Conservation (phyloP, 2,888 invertebrate genomes). For the Drosophila tanythrix region DNA sequence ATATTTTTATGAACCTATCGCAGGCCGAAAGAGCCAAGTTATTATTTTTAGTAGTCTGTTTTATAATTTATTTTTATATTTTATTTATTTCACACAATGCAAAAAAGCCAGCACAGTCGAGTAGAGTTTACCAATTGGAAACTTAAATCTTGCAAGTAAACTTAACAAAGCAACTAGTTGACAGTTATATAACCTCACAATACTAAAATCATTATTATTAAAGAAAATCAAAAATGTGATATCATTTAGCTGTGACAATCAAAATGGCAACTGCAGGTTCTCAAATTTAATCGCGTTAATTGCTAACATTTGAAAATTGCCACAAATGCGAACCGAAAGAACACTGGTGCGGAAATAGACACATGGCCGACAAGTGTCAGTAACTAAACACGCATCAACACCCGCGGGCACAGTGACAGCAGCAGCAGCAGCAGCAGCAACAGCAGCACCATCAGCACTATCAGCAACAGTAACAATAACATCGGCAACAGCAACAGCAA, state of each 20-base stretch:
- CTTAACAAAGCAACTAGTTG: background rate
- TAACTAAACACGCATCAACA: slow-evolving; percentile 56
- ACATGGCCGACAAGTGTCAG: slow-evolving; percentile 52
- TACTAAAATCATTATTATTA: background rate
- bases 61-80: background rate
- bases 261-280: slow-evolving; percentile 22
- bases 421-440: background rate
- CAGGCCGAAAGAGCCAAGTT: background rate
- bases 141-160: background rate
- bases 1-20: background rate
- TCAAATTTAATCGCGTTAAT: slow-evolving; percentile 40
- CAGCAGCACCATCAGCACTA: background rate
- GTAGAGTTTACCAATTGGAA: background rate
- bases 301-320: slow-evolving; percentile 26
- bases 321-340: slow-evolving; percentile 19
- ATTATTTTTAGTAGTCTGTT: background rate
- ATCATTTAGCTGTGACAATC: background rate
- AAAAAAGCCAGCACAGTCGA: background rate
- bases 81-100: background rate
- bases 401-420: slow-evolving; percentile 21
- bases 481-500: slow-evolving; percentile 7
- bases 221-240: background rate
- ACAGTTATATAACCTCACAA: too few relatives aligned
- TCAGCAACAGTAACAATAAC: slow-evolving; percentile 7
- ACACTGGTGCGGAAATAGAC: slow-evolving; percentile 13